A percentile compares a stretch with the other conserved stretches of the same genome.
These are phyloP conservation scores for Tupaia tana DNA, from an alignment of 2,113 vertebrate genomes.

Conservation along the genomic window DNA sequence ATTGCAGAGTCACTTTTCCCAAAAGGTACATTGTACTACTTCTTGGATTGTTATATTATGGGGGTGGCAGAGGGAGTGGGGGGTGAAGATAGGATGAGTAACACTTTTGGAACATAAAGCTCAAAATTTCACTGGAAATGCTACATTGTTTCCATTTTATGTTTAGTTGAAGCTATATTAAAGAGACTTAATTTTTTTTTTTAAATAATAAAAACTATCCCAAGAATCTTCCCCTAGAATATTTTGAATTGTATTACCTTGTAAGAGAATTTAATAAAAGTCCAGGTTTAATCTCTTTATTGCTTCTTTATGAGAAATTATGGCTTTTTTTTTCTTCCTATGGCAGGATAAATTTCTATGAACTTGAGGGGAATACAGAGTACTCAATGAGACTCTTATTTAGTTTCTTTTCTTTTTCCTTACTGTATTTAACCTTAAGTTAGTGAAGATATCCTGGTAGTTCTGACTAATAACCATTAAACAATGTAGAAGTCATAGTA, in stretches of 20 bases:
- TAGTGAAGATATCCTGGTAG: not conserved
- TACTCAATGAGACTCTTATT: not conserved
- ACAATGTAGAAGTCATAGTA: not conserved
- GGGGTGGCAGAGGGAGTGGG: slow-evolving; percentile 17
- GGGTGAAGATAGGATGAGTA: slow-evolving; percentile 82
- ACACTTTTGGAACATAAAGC: slow-evolving; percentile 87
- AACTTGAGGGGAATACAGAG: not conserved
- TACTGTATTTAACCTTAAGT: not conserved
- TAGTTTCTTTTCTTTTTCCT: slow-evolving; percentile 11
- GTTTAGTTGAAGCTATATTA: slow-evolving; percentile 83
- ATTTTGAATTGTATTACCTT: slow-evolving; percentile 79
- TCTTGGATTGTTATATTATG: slow-evolving; percentile 81
- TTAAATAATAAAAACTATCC: slow-evolving; percentile 7
- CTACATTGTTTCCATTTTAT: slow-evolving; percentile 86
- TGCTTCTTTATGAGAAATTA: slow-evolving; percentile 73
- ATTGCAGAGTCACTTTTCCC: slow-evolving; percentile 85
- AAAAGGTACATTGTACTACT: slow-evolving; percentile 85
- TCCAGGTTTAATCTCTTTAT: slow-evolving; percentile 76
- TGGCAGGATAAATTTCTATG: not conserved
- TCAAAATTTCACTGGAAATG: slow-evolving; percentile 83
- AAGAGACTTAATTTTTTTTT: slow-evolving; percentile 78
- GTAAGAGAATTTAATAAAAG: slow-evolving; percentile 79
- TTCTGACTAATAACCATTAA: not conserved
- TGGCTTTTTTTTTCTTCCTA: not conserved
- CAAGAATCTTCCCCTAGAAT: slow-evolving; percentile 78